phyloP scores from a whole-genome alignment of 1,140 invertebrate genomes.

The Bombus consobrinus region DNA sequence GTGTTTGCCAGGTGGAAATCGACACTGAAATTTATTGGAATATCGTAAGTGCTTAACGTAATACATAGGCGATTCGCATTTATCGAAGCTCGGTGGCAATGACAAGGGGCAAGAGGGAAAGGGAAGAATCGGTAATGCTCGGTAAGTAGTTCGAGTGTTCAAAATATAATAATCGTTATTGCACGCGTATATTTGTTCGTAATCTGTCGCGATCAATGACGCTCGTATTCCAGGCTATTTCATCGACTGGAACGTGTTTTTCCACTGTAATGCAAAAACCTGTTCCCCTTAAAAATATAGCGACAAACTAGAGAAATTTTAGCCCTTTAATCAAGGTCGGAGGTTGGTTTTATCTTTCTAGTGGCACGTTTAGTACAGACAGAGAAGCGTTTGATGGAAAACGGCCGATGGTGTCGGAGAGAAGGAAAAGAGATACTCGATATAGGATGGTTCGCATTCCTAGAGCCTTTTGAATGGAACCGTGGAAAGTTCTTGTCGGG shows the following conservation, averaged over 20 bases:
- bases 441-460: constrained; percentile 39
- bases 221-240: no score
- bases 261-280: no score
- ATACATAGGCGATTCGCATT: constrained; percentile 39
- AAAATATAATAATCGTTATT: constrained; percentile 25
- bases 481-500: constrained; percentile 44
- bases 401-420: neutral
- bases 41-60: constrained; percentile 9
- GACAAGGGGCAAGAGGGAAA: neutral
- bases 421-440: constrained; percentile 44
- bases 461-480: neutral
- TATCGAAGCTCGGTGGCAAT: neutral
- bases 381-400: constrained; percentile 27
- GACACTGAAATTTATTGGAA: constrained; percentile 6
- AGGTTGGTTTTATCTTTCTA: neutral
- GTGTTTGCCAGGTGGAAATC: neutral
- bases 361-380: neutral
- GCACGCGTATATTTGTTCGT: neutral
- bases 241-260: no score
- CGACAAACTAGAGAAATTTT: neutral
- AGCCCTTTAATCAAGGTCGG: neutral
- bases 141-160: neutral
- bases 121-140: neutral
- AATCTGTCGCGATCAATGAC: neutral
- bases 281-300: no score